Evolutionary conservation across 2,888 invertebrate species (phyloP).

Genomic region (Furcula furcula): DNA sequence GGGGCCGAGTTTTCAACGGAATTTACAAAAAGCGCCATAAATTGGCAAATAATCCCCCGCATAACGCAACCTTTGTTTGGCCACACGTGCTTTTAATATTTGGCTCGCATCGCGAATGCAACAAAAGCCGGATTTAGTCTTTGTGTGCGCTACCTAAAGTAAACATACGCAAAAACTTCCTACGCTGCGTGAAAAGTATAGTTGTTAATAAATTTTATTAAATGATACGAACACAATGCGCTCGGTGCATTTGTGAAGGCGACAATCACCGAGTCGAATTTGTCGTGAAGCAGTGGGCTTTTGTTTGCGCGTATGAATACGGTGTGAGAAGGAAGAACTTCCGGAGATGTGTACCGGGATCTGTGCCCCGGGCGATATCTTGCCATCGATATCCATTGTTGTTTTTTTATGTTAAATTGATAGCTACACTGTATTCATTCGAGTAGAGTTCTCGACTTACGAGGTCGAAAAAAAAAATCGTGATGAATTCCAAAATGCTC

Average conservation of each 20-base stretch:
- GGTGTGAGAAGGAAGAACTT: conserved; percentile 75
- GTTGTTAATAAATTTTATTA: conserved; percentile 76
- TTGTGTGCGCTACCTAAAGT: conserved; percentile 66
- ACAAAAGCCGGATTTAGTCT: conserved; percentile 77
- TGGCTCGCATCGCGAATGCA: conserved; percentile 52
- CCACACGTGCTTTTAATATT: conserved; percentile 82
- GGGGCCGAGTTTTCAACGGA: conserved; percentile 73
- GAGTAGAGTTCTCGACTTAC: conserved; percentile 35
- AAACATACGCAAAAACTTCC: conserved; percentile 72
- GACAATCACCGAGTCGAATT: conserved; percentile 74
- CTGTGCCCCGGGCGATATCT: conserved; percentile 69
- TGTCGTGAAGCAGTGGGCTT: conserved; percentile 67
- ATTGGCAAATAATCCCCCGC: conserved; percentile 82
- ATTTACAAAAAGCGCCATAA: conserved; percentile 80
- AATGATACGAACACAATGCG: conserved; percentile 57
- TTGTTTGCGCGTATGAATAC: conserved; percentile 64
- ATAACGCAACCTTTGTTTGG: conserved; percentile 82
- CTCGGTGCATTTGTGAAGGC: conserved; percentile 51
- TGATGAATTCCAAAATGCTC: background rate
- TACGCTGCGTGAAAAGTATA: conserved; percentile 25
- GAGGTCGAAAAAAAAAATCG: background rate
- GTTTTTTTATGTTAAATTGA: conserved; percentile 56
- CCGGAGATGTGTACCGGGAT: conserved; percentile 57
- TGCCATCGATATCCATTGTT: conserved; percentile 61
- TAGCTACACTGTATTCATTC: conserved; percentile 43